Base-by-base conservation (phyloP, 2,888 invertebrate species). In the Anarsia innoxiella region DNA sequence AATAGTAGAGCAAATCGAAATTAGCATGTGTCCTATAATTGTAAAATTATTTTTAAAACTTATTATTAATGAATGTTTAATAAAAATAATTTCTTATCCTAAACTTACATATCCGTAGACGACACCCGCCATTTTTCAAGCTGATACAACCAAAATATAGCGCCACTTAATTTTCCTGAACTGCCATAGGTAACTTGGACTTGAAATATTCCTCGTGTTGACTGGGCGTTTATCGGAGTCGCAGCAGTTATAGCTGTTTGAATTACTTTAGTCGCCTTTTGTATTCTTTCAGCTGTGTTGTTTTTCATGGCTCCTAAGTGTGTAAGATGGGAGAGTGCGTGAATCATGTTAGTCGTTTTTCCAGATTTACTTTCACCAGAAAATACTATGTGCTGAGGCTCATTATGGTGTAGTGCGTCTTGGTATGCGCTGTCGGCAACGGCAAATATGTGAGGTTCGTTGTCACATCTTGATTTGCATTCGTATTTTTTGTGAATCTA, bases 291-390 rank as follows among this genome's bases (percentile, higher is more conserved):
- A 6, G 88, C 88, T 30, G 87, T 88, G 40, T 90, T 88, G 51
- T 88, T 88, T 40, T 85, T 88, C 65, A 90, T 95, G 53, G 91
- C 88, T 34, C 96, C 96, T 51, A 97, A 84, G 62, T 88, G 90
- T 48, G 93, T 90, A 1, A 97, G 86, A 67, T 97, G 97, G 34
- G 91, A 89, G 19, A 96, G 79, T 28, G 95, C 78, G 47, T 94
- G 90, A 25, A 91, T 80, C 68, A 93, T 92, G 63, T 92, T 95
- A 19, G 93, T 92, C 0, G 96, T 94, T 83, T 97, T 97, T 1
- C 97, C 97, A 0, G 96, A 93, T 60, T 93, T 93, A 49, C 93
- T 93, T 84, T 97, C 97, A 1, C 97, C 97, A 27, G 94, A 91
- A 49, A 97, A 89, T 3, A 97, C 86, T 41, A 97, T 91, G 67